Evolutionary conservation across 2,888 invertebrate genomes (phyloP).

Genomic region (Drymonia ruficornis): DNA sequence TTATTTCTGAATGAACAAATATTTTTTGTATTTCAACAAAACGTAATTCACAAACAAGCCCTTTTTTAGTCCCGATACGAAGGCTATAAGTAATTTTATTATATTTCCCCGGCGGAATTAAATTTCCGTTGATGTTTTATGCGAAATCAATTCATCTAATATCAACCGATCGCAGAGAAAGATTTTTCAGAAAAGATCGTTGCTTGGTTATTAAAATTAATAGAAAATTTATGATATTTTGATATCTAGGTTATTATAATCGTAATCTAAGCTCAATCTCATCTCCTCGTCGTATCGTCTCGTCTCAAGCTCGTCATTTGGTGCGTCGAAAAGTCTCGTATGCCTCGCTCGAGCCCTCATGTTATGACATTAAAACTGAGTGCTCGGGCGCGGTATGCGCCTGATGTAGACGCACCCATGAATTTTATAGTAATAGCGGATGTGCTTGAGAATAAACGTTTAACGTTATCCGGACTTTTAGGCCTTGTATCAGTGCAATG

Average conservation of each 20-base stretch:
- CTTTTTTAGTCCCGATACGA: constrained; percentile 24
- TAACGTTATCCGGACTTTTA: too few species aligned
- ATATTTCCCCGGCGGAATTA: constrained; percentile 22
- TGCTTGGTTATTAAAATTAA: not conserved
- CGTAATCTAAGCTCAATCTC: too few species aligned
- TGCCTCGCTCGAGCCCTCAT: too few species aligned
- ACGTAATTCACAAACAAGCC: constrained; percentile 33
- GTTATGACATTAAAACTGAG: too few species aligned
- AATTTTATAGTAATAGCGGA: too few species aligned
- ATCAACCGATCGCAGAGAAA: not conserved
- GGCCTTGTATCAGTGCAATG: too few species aligned
- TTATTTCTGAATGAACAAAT: constrained; percentile 10
- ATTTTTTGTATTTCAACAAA: constrained; percentile 16
- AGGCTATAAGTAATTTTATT: constrained; percentile 27
- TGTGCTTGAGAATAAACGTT: too few species aligned
- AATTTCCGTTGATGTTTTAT: constrained; percentile 35
- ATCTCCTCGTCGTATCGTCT: too few species aligned
- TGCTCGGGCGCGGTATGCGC: too few species aligned
- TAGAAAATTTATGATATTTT: not conserved
- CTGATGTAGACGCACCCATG: too few species aligned
- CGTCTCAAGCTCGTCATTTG: too few species aligned
- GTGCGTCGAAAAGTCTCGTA: too few species aligned
- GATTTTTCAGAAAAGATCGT: not conserved
- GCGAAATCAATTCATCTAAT: constrained; percentile 34
- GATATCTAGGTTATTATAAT: not conserved